Evolutionary conservation across 2,113 vertebrate species (phyloP), one percentile per base, ranked within the genome.

Genomic region (Xenopus laevis): DNA sequence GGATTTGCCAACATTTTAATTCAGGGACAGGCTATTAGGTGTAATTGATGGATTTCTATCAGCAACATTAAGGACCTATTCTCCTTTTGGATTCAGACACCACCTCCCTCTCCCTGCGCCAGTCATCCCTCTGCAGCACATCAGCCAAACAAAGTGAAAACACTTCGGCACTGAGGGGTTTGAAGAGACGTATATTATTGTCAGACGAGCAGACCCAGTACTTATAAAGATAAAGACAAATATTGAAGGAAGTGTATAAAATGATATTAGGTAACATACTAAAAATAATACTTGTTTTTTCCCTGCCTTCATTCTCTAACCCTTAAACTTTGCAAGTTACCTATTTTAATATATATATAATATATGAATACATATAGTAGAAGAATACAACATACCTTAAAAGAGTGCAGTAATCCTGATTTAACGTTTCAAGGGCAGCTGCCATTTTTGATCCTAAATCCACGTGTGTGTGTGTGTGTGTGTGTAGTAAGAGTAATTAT

Each of bases 41-140:
- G 79, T 87, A 86, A 87, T 87, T 87, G 87, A 88, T 86, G 82
- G 84, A 79, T 84, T 82, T 82, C 84, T 83, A 79, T 83, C 87
- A 85, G 82, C 80, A 81, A 83, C 87, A 84, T 86, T 85, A 84
- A 83, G 84, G 84, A 78, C 78, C 80, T 79, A 81, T 85, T 86
- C 89, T 86, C 81, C 82, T 80, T 84, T 64, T 72, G 79, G 81
- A 71, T 81, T 84, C 71, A 81, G 81, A 72, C 71, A 79, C 60
- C 79, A 40, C 33, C 33, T 40, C 33, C 33, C 81, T 77, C 80
- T 77, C 83, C 85, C 80, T 78, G 78, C 77, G 79, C 82, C 81
- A 65, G 78, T 78, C 81, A 81, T 77, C 68, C 67, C 46, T 81
- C 78, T 81, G 80, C 79, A 79, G 80, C 79, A 79, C 69, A 73